Percentiles rank a stretch among this genome's conserved stretches.
Conservation (phyloP, 2,888 invertebrate genomes). For the Bruchidius siliquastri region DNA sequence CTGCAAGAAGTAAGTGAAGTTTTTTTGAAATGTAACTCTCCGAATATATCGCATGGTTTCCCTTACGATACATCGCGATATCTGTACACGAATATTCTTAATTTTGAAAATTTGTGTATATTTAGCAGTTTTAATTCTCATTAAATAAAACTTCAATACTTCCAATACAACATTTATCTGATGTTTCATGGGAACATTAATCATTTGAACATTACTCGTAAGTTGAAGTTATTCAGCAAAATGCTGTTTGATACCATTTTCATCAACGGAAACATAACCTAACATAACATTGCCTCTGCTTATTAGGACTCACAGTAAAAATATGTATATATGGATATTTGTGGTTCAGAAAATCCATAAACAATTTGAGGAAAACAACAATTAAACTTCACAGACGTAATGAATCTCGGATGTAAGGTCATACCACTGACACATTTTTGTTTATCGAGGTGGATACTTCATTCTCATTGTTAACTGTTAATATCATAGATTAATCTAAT, state of each 20-base stretch:
- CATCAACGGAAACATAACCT: too few species aligned
- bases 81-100: too few species aligned
- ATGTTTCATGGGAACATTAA: too few species aligned
- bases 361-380: background rate
- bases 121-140: too few species aligned
- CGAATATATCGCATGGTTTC: too few species aligned
- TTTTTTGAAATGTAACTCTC: background rate
- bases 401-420: background rate
- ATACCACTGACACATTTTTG: background rate
- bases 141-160: too few species aligned
- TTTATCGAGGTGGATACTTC: background rate
- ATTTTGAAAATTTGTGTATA: too few species aligned
- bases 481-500: background rate
- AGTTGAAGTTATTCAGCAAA: too few species aligned
- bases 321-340: background rate
- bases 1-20: slow-evolving; percentile 33
- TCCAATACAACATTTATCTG: too few species aligned
- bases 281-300: too few species aligned
- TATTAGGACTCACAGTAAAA: background rate
- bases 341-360: background rate
- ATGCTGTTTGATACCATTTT: too few species aligned
- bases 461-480: background rate
- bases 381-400: background rate
- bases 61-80: background rate
- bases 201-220: too few species aligned